Base-by-base conservation (phyloP, 1,140 invertebrate genomes). In the Zaprionus lachaisei region DNA sequence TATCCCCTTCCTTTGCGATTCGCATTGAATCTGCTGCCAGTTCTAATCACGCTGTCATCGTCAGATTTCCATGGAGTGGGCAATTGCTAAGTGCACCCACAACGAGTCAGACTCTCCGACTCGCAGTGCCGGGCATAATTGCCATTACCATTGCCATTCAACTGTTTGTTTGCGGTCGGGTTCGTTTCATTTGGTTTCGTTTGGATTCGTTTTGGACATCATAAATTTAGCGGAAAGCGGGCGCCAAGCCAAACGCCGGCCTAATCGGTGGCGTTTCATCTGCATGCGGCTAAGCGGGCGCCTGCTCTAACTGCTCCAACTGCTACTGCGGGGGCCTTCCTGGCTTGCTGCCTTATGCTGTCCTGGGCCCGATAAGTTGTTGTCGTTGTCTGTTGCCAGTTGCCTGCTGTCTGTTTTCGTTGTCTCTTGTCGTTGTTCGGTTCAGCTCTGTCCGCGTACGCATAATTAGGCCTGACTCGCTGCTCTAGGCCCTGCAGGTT, bases 211-310 rank as follows among this genome's bases (percentile, higher is more conserved):
- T 89, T 81, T 84, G 84, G 84, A 84, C 84, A 84, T 87, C 84
- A 87, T 87, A 87, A 87, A 87, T 87, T 79, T 79, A 26, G 55
- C 61, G 34, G 49, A 68, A 77, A 68, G 69, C 54, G 75, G 75
- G 75, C 75, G 58, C 47, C 64, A 68, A 24, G 63, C 57, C 64
- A 68, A 68, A 77, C 70, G 68, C 73, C 47, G 69, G 63, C 84
- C 84, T 87, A 87, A 87, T 87, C 84, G 84, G 84, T 87, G 85
- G 81, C 84, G 74, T 87, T 87, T 87, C 85, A 87, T 87, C 84
- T 87, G 81, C 56, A 34, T 69, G 47, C 17, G 64, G 54, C 51
- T 20, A 12, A 22, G 24, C 14, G 37, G 15, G 28, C 51, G 38
- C 51, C 69, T 54, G 34, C n/a, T 28, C 57, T 65, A 62, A 62